phyloP scores from a whole-genome alignment of 2,888 invertebrate species.

The Tenthredo mesomela region DNA sequence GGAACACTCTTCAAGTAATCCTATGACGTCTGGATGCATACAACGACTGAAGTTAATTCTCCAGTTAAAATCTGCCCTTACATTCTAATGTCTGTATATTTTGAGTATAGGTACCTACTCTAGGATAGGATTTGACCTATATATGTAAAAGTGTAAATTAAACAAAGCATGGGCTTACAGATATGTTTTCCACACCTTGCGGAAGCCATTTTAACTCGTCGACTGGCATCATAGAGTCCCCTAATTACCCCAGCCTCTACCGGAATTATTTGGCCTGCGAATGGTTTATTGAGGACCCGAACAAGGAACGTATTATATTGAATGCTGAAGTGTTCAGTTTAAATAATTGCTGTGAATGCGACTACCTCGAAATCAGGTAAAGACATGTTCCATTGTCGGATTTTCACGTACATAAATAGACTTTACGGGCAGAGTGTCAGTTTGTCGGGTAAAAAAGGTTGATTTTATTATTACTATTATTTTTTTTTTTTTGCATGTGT shows the following conservation, averaged over 20 bases:
- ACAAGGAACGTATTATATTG: conserved; percentile 87
- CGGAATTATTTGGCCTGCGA: conserved; percentile 85
- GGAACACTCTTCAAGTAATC: no score
- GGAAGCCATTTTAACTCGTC: conserved; percentile 85
- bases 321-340: conserved; percentile 84
- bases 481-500: no score
- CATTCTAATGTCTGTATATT: background rate
- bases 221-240: conserved; percentile 87
- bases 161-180: conserved; percentile 85
- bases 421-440: background rate
- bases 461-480: background rate
- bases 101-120: background rate
- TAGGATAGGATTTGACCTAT: background rate
- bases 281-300: conserved; percentile 88
- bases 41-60: background rate
- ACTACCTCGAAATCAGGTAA: conserved; percentile 88
- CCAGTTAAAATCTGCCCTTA: background rate
- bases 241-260: conserved; percentile 89
- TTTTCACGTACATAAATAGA: background rate
- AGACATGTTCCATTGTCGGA: background rate
- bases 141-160: background rate
- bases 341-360: conserved; percentile 83
- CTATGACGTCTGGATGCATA: background rate
- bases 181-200: conserved; percentile 83
- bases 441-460: background rate